Conservation (phyloP, 1,140 invertebrate species). For the Drosophila lini region DNA sequence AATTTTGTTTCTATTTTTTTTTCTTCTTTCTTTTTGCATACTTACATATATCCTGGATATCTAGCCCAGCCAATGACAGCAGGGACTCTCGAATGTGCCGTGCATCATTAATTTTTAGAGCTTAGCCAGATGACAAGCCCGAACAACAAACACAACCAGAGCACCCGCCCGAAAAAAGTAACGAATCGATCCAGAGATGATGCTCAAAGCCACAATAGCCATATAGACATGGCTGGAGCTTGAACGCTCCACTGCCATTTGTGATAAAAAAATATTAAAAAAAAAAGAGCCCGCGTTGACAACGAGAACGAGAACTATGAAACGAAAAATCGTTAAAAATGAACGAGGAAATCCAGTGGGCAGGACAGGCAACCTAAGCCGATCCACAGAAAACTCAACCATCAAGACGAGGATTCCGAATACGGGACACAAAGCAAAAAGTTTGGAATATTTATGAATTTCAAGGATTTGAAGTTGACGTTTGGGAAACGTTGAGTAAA, state of each 20-base stretch:
- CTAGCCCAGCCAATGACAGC: constrained; percentile 69
- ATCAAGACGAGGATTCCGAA: constrained; percentile 42
- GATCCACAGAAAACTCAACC: constrained; percentile 52
- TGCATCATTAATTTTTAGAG: constrained; percentile 83
- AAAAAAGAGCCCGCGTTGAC: constrained; percentile 34
- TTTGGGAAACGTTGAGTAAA: constrained; percentile 31
- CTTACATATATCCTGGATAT: constrained; percentile 37
- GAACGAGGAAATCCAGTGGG: constrained; percentile 29
- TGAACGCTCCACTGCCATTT: constrained; percentile 61
- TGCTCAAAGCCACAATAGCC: constrained; percentile 18
- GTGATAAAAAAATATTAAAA: constrained; percentile 52
- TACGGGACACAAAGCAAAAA: constrained; percentile 33
- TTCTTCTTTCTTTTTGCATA: constrained; percentile 66
- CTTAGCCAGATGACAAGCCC: constrained; percentile 80
- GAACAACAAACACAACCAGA: constrained; percentile 47
- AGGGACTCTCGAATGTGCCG: constrained; percentile 69
- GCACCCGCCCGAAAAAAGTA: constrained; percentile 14
- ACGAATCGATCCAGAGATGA: constrained; percentile 45
- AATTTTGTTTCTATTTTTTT: constrained; percentile 49
- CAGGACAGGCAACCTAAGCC: constrained; percentile 57
- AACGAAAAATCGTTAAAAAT: constrained; percentile 68
- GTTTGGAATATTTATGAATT: constrained; percentile 73
- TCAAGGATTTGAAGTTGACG: constrained; percentile 74
- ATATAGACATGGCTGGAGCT: constrained; percentile 12
- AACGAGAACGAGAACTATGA: constrained; percentile 22